phyloP scores from a whole-genome alignment of 2,797 vertebrate genomes.

The Galagoides demidoff region DNA sequence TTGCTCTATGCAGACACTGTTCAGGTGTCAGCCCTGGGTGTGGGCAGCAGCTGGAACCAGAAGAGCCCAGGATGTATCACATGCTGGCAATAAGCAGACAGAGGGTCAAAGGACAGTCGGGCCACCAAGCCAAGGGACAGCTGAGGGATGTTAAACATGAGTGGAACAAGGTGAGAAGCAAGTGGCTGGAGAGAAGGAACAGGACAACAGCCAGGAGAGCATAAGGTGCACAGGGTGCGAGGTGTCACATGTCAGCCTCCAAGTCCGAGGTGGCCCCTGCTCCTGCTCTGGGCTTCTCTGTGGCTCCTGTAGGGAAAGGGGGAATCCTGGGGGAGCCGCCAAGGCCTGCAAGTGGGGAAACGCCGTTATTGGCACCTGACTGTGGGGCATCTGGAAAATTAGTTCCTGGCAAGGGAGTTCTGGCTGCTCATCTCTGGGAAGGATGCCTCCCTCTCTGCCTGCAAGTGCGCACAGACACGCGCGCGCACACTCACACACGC shows the following conservation, averaged over 20 bases:
- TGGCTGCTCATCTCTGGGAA: background rate
- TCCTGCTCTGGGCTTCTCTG: background rate
- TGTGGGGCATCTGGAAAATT: conserved; percentile 48
- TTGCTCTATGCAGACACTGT: conserved; percentile 8
- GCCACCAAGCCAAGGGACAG: conserved; percentile 38
- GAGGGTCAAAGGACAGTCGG: background rate
- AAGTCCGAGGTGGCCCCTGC: background rate
- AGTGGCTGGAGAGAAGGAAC: background rate
- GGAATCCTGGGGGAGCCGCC: conserved; percentile 18
- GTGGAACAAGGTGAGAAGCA: background rate
- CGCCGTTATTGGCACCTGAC: background rate
- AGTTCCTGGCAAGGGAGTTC: conserved; percentile 44
- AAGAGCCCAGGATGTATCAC: background rate
- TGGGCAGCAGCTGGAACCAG: background rate
- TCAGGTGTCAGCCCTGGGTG: conserved; percentile 13
- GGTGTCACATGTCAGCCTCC: background rate
- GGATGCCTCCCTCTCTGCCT: background rate
- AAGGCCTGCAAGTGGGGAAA: conserved; percentile 51
- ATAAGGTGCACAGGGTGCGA: too few species aligned
- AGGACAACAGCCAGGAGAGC: background rate
- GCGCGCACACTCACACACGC: background rate
- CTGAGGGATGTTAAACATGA: background rate
- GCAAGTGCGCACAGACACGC: background rate
- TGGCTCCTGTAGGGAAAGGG: background rate
- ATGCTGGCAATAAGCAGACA: background rate